Conservation (phyloP, 2,113 vertebrate species). For the Corvus hawaiiensis region DNA sequence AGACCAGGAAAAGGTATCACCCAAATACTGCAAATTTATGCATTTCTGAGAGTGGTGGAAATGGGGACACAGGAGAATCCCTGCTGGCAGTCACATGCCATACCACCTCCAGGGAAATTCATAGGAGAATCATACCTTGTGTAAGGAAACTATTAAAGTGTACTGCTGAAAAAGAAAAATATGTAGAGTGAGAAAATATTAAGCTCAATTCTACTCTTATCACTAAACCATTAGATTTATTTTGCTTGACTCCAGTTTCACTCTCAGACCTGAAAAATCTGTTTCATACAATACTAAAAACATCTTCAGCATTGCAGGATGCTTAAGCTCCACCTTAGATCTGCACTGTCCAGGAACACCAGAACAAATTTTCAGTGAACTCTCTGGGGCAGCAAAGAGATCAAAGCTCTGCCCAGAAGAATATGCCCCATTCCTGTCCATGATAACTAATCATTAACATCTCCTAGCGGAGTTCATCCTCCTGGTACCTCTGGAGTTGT, state of each 20-base stretch:
- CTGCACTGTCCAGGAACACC: not conserved
- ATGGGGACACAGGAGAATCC: not conserved
- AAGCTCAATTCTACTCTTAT: not conserved
- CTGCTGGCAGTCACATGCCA: accelerated
- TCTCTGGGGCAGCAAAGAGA: not conserved
- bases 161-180: not conserved
- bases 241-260: not conserved
- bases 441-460: not conserved
- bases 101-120: not conserved
- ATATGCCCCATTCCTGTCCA: not conserved
- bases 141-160: not conserved
- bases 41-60: not conserved
- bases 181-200: not conserved
- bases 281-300: not conserved
- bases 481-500: not conserved
- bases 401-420: not conserved
- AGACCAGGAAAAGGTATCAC: too few relatives aligned
- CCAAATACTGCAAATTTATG: not conserved
- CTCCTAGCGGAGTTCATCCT: not conserved
- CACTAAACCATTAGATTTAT: not conserved
- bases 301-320: not conserved
- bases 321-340: not conserved
- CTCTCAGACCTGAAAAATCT: not conserved
- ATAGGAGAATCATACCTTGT: not conserved
- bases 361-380: not conserved